These are phyloP conservation scores for Indicator maculatus DNA, from an alignment of 2,113 vertebrate species.

Conservation along the genomic window DNA sequence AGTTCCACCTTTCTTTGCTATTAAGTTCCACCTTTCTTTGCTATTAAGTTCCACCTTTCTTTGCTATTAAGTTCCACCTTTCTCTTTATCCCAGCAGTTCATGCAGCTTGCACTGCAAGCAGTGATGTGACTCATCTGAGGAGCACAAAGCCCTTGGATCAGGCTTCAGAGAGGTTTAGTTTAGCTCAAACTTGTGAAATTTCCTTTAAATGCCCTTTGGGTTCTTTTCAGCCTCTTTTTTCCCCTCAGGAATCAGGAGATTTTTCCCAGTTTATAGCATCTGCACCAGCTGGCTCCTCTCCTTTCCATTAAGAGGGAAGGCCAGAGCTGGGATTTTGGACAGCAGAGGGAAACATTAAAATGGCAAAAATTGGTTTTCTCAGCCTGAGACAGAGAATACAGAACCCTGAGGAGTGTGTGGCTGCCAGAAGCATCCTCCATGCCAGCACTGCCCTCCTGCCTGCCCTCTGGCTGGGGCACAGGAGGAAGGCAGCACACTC, in stretches of 20 bases:
- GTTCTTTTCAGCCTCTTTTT: background rate
- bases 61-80: background rate
- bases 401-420: fast-evolving
- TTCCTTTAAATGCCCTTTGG: background rate
- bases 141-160: background rate
- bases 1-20: too few species aligned
- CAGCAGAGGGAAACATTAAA: background rate
- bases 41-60: too few species aligned
- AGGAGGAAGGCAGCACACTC: background rate
- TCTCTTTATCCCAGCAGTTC: fast-evolving
- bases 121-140: fast-evolving
- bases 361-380: background rate
- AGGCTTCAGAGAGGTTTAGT: background rate
- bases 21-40: too few species aligned
- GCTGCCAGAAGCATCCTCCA: background rate
- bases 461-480: background rate
- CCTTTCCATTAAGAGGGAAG: background rate
- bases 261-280: background rate
- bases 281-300: background rate
- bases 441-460: background rate
- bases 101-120: fast-evolving
- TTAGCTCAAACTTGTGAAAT: background rate
- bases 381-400: background rate
- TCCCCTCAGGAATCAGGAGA: background rate
- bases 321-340: background rate